A percentile compares a stretch with the other conserved stretches of the same genome.
phyloP scores from a whole-genome alignment of 2,888 invertebrate genomes.

The Temnothorax ravouxi region DNA sequence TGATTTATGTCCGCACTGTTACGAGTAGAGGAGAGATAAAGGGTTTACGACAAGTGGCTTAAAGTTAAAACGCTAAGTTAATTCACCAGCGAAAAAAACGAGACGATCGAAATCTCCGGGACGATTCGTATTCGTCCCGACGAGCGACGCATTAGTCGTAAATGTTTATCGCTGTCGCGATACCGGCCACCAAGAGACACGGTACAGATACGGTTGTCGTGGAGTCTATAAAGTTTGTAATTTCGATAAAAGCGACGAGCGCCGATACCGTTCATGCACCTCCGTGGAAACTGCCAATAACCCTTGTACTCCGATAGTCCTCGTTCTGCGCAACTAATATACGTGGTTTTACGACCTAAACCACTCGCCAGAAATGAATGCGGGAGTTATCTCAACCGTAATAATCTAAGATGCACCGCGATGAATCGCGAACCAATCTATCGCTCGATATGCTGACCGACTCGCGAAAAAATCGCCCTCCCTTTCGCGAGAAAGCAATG shows the following conservation, averaged over 20 bases:
- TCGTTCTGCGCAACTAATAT: not conserved
- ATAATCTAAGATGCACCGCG: not conserved
- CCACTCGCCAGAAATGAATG: constrained; percentile 10
- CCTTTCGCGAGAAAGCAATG: not conserved
- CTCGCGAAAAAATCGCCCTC: not conserved
- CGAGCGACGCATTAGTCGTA: constrained; percentile 7
- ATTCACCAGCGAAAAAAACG: not conserved
- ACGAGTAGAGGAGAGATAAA: not conserved
- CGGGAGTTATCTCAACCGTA: constrained; percentile 2
- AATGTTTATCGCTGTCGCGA: constrained; percentile 6
- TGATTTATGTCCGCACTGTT: not conserved
- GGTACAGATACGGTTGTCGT: not conserved
- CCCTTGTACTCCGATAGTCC: constrained; percentile 19
- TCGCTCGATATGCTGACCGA: not conserved
- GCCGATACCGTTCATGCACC: constrained; percentile 1
- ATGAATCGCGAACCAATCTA: not conserved
- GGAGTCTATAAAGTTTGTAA: constrained; percentile 32
- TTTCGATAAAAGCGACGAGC: constrained; percentile 33
- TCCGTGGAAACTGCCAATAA: constrained; percentile 37
- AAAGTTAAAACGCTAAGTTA: not conserved
- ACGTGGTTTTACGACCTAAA: not conserved
- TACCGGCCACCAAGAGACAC: not conserved
- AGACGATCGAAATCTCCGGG: not conserved
- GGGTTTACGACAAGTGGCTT: not conserved
- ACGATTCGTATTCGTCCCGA: not conserved